phyloP scores from a whole-genome alignment of 2,113 vertebrate genomes.

The Odocoileus virginianus region DNA sequence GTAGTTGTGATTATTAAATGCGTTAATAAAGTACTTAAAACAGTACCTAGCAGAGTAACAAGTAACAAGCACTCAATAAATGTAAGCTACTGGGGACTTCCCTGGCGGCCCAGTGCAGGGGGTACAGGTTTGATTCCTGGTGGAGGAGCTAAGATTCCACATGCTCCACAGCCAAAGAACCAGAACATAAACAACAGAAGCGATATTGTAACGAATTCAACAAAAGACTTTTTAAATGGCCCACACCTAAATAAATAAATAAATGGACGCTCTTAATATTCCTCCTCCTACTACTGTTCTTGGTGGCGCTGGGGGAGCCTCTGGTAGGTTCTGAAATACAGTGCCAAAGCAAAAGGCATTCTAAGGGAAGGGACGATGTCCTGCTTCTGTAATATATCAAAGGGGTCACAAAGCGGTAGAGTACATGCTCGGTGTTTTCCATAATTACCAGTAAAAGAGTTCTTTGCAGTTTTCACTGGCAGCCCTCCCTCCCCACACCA shows the following conservation, averaged over 20 bases:
- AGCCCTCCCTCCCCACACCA: neutral
- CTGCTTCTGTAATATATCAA: neutral
- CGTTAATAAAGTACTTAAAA: neutral
- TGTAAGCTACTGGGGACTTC: neutral
- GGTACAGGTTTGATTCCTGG: neutral
- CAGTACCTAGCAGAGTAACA: neutral
- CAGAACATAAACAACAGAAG: neutral
- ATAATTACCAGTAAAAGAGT: neutral
- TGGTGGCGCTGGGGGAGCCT: neutral
- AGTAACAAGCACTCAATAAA: neutral
- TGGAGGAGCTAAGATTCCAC: neutral
- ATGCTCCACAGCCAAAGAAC: neutral
- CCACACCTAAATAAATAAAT: neutral
- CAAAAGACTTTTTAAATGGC: neutral
- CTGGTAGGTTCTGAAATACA: neutral
- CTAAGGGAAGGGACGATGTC: neutral
- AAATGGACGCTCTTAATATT: neutral
- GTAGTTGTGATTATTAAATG: neutral
- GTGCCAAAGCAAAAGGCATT: neutral
- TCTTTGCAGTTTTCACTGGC: neutral
- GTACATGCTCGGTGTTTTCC: neutral
- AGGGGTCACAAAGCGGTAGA: neutral
- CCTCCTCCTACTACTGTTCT: neutral
- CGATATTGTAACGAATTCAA: neutral
- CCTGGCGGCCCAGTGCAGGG: neutral